Evolutionary conservation across 2,888 invertebrate species (phyloP).

Genomic region (Stenurella melanura): DNA sequence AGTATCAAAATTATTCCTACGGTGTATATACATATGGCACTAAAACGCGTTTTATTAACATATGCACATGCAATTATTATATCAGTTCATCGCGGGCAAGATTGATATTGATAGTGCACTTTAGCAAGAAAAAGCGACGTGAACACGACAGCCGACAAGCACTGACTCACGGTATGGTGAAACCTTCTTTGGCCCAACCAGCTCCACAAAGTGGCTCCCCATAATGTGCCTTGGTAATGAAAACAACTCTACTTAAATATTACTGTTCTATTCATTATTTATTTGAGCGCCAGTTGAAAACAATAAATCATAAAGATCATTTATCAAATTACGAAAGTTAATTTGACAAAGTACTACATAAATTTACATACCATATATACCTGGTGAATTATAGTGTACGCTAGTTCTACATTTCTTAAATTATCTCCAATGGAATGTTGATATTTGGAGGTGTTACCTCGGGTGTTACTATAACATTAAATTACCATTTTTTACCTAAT

Average conservation of each 20-base stretch:
- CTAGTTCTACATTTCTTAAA: no score
- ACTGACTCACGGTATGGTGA: constrained; percentile 64
- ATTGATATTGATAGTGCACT: constrained; percentile 18
- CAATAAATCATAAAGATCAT: no score
- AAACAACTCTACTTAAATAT: neutral
- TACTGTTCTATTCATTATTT: neutral
- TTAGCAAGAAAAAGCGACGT: constrained; percentile 31
- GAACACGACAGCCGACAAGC: constrained; percentile 65
- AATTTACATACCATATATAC: no score
- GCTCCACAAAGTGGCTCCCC: constrained; percentile 18
- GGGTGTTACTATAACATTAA: no score
- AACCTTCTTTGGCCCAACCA: constrained; percentile 33
- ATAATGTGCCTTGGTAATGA: constrained; percentile 18
- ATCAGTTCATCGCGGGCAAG: constrained; percentile 13
- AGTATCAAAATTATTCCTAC: neutral
- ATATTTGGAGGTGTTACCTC: no score
- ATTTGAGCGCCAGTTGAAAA: neutral
- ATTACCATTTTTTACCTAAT: no score
- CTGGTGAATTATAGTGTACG: no score
- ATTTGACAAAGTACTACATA: no score
- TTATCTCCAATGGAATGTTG: no score
- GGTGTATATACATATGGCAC: neutral
- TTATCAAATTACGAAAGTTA: no score
- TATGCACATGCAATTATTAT: constrained; percentile 27
- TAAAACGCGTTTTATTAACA: neutral